These are phyloP conservation scores for Drosophila micromelanica DNA, from an alignment of 1,140 invertebrate genomes.

Conservation along the genomic window DNA sequence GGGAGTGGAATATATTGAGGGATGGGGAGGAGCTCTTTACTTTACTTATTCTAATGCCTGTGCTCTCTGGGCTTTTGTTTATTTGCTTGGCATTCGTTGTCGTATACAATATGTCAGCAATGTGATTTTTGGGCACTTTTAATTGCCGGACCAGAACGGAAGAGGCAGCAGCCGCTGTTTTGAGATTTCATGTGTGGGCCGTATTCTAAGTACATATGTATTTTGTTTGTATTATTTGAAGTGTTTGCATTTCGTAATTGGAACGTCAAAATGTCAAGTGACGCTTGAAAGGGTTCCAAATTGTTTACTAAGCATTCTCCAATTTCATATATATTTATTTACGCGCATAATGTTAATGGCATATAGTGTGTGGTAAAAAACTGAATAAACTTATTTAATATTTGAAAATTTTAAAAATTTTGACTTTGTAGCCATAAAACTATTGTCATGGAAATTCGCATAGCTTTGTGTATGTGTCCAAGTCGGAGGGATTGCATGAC, in stretches of 20 bases:
- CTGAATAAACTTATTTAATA: too few species aligned
- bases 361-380: neutral
- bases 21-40: slow-evolving; percentile 1
- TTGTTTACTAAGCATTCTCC: slow-evolving; percentile 38
- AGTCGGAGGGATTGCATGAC: too few species aligned
- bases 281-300: slow-evolving; percentile 49
- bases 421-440: too few species aligned
- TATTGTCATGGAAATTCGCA: too few species aligned
- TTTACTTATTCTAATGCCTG: slow-evolving; percentile 66
- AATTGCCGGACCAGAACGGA: slow-evolving; percentile 49
- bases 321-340: neutral
- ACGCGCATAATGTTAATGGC: neutral
- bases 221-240: slow-evolving; percentile 74
- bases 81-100: slow-evolving; percentile 48
- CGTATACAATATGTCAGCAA: slow-evolving; percentile 60
- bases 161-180: slow-evolving; percentile 15
- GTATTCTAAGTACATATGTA: slow-evolving; percentile 50
- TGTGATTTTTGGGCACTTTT: slow-evolving; percentile 51
- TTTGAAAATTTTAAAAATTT: too few species aligned
- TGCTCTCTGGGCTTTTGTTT: slow-evolving; percentile 54
- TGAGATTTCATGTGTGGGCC: slow-evolving; percentile 48
- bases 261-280: slow-evolving; percentile 76
- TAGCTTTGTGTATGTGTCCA: too few species aligned
- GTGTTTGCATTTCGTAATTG: slow-evolving; percentile 80
- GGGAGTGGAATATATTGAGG: neutral